Evolutionary conservation across 1,140 invertebrate species (phyloP).

Genomic region (Drosophila gunungcola): DNA sequence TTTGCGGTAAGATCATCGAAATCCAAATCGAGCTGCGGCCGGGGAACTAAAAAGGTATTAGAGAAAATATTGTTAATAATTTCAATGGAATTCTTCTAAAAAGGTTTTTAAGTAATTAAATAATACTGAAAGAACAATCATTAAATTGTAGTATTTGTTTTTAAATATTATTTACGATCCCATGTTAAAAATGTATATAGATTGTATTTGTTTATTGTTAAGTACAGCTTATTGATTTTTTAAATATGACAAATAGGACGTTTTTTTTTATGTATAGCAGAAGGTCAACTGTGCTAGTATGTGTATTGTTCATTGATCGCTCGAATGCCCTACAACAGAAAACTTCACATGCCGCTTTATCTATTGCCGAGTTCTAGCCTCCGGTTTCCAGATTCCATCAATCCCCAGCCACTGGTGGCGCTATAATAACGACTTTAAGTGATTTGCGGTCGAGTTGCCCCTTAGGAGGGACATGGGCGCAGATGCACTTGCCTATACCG

Average conservation of each 20-base stretch:
- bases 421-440: slow-evolving; percentile 45
- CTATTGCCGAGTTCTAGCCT: neutral
- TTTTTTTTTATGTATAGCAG: neutral
- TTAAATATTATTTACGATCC: no score
- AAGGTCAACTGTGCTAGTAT: neutral
- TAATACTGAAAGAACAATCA: no score
- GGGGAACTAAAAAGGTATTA: slow-evolving; percentile 37
- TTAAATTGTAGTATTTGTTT: no score
- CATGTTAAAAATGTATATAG: no score
- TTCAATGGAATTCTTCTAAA: neutral
- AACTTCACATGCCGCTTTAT: slow-evolving; percentile 18
- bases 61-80: neutral
- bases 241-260: neutral
- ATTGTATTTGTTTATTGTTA: no score
- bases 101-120: neutral
- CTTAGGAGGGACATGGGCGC: neutral
- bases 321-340: slow-evolving; percentile 5
- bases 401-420: slow-evolving; percentile 30
- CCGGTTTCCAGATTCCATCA: neutral
- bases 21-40: slow-evolving; percentile 14
- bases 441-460: slow-evolving; percentile 30
- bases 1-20: slow-evolving; percentile 18
- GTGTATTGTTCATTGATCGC: slow-evolving; percentile 13
- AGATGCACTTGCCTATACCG: neutral
- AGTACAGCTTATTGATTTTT: neutral